A percentile compares a stretch with the other conserved stretches of the same genome.
phyloP scores from a whole-genome alignment of 2,888 invertebrate species.

The Bugulina stolonifera region DNA sequence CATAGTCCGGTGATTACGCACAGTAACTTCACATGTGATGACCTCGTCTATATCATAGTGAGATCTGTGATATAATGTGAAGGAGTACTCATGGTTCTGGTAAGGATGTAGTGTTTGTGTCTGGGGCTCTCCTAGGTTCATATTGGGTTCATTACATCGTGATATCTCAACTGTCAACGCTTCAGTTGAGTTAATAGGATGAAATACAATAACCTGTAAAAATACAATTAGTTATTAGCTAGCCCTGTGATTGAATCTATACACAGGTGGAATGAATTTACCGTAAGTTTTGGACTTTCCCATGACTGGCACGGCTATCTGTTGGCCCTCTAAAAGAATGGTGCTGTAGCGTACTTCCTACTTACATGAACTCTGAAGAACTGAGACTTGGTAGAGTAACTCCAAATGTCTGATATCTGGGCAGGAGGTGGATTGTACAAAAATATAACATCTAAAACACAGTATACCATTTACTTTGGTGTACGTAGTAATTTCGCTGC shows the following conservation, averaged over 20 bases:
- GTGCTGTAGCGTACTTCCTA: too few species aligned
- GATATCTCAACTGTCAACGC: not conserved
- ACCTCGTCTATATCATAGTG: not conserved
- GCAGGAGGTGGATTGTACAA: not conserved
- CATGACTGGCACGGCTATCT: too few species aligned
- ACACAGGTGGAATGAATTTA: too few species aligned
- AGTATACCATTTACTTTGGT: not conserved
- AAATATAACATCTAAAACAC: slow-evolving; percentile 15
- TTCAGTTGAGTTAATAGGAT: not conserved
- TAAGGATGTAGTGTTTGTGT: not conserved
- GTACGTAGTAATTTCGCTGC: too few species aligned
- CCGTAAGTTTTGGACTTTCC: too few species aligned
- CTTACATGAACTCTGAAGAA: slow-evolving; percentile 18
- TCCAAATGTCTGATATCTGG: slow-evolving; percentile 16
- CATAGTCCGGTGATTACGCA: not conserved
- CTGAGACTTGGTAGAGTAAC: slow-evolving; percentile 12
- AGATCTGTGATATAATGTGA: not conserved
- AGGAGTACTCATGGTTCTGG: not conserved
- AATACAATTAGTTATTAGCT: too few species aligned
- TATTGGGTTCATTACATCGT: not conserved
- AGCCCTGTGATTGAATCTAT: too few species aligned
- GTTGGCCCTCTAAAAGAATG: too few species aligned
- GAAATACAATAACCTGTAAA: not conserved
- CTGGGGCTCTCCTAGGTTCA: not conserved
- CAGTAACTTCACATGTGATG: not conserved